Percentiles rank a stretch among this genome's conserved stretches.
Conservation (phyloP, 2,888 invertebrate species). For the Stenodera caucasica region DNA sequence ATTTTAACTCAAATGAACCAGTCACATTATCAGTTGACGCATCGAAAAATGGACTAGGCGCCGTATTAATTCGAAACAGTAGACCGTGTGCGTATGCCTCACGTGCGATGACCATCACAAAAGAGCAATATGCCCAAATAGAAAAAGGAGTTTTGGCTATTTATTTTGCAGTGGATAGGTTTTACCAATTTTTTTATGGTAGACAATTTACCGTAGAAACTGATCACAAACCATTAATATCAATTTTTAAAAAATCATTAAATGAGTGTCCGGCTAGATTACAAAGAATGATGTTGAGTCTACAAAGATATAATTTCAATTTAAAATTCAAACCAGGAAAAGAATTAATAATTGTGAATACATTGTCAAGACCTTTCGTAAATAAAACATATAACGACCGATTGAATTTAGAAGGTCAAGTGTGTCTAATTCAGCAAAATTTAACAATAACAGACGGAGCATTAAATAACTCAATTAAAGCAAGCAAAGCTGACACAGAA, state of each 20-base stretch:
- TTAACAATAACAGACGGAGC: not conserved
- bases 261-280: slow-evolving; percentile 8
- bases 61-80: slow-evolving; percentile 44
- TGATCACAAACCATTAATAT: slow-evolving; percentile 36
- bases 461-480: not conserved
- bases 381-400: slow-evolving; percentile 12
- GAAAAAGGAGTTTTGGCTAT: slow-evolving; percentile 40
- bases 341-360: slow-evolving; percentile 40
- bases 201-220: slow-evolving; percentile 26
- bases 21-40: slow-evolving; percentile 28
- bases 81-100: slow-evolving; percentile 47
- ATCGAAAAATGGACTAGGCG: slow-evolving; percentile 41
- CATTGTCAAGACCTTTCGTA: slow-evolving; percentile 34
- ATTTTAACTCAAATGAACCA: slow-evolving; percentile 11
- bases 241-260: slow-evolving; percentile 32
- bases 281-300: slow-evolving; percentile 4
- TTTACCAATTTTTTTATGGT: slow-evolving; percentile 32
- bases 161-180: slow-evolving; percentile 27
- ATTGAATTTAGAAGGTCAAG: slow-evolving; percentile 5
- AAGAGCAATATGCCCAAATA: slow-evolving; percentile 48
- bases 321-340: slow-evolving; percentile 38
- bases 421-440: not conserved
- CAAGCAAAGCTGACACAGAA: not conserved
- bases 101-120: slow-evolving; percentile 38
- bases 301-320: slow-evolving; percentile 16